Conservation (phyloP, 2,113 vertebrate species). For the Nothoprocta pentlandii region DNA sequence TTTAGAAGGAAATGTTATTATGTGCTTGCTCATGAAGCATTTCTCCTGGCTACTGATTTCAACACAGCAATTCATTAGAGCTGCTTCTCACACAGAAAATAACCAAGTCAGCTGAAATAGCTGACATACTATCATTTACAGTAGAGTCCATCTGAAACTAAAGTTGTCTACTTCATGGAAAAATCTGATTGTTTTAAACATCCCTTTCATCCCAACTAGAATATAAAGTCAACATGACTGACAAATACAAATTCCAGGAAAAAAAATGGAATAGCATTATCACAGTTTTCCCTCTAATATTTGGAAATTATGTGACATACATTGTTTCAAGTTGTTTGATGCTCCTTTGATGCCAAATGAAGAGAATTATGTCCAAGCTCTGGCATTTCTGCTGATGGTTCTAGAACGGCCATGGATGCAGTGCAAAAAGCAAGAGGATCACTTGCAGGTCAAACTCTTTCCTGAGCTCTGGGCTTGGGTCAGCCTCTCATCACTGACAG, state of each 20-base stretch:
- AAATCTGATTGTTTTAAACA: background rate
- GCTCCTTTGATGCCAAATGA: background rate
- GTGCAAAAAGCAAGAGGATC: background rate
- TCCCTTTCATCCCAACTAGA: background rate
- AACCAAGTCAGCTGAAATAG: background rate
- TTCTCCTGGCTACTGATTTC: background rate
- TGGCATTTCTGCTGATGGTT: rapidly evolving
- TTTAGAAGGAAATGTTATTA: background rate
- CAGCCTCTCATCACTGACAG: background rate
- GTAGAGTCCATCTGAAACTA: background rate
- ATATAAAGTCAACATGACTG: background rate
- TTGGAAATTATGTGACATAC: background rate
- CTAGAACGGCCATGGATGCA: rapidly evolving
- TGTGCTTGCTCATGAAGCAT: background rate
- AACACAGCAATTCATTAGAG: background rate
- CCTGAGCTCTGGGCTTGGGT: background rate
- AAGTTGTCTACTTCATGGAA: background rate
- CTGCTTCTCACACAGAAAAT: background rate
- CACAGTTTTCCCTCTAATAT: background rate
- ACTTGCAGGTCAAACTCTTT: background rate
- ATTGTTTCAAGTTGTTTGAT: too few species aligned
- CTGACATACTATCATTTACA: background rate
- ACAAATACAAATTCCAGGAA: background rate
- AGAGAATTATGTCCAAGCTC: background rate
- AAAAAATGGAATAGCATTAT: background rate